phyloP scores from a whole-genome alignment of 2,113 vertebrate genomes.

The Ranitomeya variabilis region DNA sequence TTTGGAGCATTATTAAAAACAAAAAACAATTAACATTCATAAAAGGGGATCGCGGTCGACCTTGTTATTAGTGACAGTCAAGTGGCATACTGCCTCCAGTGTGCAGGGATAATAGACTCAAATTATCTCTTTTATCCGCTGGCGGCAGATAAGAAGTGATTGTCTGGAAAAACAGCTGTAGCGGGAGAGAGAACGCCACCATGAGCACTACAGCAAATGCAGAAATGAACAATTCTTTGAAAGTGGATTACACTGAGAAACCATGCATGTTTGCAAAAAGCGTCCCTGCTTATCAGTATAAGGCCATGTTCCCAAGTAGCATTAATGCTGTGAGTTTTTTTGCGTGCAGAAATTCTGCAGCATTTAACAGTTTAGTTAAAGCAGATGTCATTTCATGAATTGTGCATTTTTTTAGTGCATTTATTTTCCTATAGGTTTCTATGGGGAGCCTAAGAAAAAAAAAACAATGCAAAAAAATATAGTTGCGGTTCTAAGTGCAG shows the following conservation, averaged over 20 bases:
- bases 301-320: no score
- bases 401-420: no score
- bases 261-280: background rate
- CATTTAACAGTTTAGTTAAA: no score
- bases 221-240: background rate
- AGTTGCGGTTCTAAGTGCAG: no score
- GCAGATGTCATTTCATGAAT: no score
- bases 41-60: background rate
- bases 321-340: no score
- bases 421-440: no score
- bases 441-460: no score
- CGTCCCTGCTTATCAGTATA: background rate
- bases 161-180: slow-evolving; percentile 31
- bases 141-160: background rate
- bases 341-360: no score
- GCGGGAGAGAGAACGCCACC: background rate
- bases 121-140: slow-evolving; percentile 34
- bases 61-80: slow-evolving; percentile 28
- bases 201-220: background rate
- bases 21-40: slow-evolving; percentile 21
- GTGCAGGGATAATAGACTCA: slow-evolving; percentile 29
- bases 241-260: background rate
- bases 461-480: no score
- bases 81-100: background rate
- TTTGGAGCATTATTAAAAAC: background rate